A percentile compares a stretch with the other conserved stretches of the same genome.
These are phyloP conservation scores for Siniperca scherzeri DNA, from an alignment of 2,797 vertebrate species.

Conservation along the genomic window DNA sequence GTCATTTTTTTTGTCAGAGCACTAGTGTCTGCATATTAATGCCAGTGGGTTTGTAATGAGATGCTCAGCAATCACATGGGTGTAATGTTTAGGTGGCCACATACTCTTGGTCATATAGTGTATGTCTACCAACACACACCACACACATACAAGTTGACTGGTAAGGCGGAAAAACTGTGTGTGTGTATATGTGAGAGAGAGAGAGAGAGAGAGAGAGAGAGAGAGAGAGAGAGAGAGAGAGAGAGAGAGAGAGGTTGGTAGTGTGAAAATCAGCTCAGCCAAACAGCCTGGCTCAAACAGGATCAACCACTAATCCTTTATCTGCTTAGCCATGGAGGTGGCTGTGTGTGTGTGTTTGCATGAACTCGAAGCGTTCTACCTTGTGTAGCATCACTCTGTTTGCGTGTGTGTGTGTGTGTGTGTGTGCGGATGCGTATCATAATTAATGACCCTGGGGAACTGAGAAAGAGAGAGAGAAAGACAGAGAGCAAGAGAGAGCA, in stretches of 20 bases:
- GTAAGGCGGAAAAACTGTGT: too few relatives aligned
- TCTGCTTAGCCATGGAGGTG: constrained; percentile 80
- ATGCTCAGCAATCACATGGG: too few relatives aligned
- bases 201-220: too few relatives aligned
- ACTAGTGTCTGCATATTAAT: neutral
- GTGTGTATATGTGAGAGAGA: too few relatives aligned
- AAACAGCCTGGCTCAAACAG: constrained; percentile 80
- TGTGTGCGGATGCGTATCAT: constrained; percentile 51
- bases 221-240: too few relatives aligned
- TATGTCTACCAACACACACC: too few relatives aligned
- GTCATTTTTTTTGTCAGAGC: too few relatives aligned
- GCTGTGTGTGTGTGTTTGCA: constrained; percentile 49
- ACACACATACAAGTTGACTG: too few relatives aligned
- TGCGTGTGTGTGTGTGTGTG: constrained; percentile 5
- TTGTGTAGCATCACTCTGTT: constrained; percentile 10
- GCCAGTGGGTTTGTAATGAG: neutral
- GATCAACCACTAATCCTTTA: constrained; percentile 84
- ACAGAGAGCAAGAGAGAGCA: neutral
- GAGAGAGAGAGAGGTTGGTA: constrained; percentile 14
- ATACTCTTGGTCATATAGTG: neutral
- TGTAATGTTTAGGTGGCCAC: neutral
- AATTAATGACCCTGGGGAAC: constrained; percentile 65
- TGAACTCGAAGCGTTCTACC: constrained; percentile 17
- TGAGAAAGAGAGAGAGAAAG: neutral
- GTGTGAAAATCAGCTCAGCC: constrained; percentile 79